Percentiles rank a stretch among this genome's conserved stretches.
Evolutionary conservation across 2,797 vertebrate genomes (phyloP).

Genomic region (Staurois parvus): DNA sequence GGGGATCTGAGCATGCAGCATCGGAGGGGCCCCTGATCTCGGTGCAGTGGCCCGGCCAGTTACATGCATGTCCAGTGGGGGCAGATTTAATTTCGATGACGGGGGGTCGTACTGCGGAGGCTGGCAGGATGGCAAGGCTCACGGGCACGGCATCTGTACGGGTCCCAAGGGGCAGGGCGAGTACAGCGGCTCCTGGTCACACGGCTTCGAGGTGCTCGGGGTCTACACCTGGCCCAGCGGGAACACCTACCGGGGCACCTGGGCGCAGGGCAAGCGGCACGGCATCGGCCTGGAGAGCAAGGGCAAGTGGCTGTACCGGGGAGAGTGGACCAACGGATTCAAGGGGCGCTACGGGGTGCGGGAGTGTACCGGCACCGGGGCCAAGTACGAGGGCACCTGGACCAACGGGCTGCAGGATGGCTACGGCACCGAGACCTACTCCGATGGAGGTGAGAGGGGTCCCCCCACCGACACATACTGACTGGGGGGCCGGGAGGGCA

Average conservation of each 20-base stretch:
- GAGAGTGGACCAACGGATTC: constrained; percentile 98
- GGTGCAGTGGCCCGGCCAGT: constrained; percentile 86
- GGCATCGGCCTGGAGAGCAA: constrained; percentile 97
- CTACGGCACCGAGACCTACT: constrained; percentile 98
- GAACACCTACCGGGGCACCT: constrained; percentile 98
- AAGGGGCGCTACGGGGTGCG: constrained; percentile 98
- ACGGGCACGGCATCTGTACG: constrained; percentile 98
- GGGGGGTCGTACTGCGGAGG: constrained; percentile 99
- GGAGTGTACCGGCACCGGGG: constrained; percentile 91
- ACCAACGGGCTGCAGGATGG: constrained; percentile 98
- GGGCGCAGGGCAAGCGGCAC: constrained; percentile 98
- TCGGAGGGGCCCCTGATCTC: background rate
- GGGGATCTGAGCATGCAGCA: constrained; percentile 7
- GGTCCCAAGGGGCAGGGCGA: constrained; percentile 98
- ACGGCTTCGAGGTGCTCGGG: constrained; percentile 97
- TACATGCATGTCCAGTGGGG: constrained; percentile 99
- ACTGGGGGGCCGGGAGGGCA: too few species aligned
- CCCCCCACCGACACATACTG: background rate
- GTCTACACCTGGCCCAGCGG: constrained; percentile 99
- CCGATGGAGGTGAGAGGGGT: constrained; percentile 91
- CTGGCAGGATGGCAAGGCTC: constrained; percentile 99
- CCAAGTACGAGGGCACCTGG: constrained; percentile 98
- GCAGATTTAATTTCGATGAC: constrained; percentile 99
- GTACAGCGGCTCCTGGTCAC: constrained; percentile 96
- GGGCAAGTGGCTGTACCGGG: constrained; percentile 98